These are phyloP conservation scores for Spialia ferax DNA, from an alignment of 2,888 invertebrate genomes.

Conservation along the genomic window DNA sequence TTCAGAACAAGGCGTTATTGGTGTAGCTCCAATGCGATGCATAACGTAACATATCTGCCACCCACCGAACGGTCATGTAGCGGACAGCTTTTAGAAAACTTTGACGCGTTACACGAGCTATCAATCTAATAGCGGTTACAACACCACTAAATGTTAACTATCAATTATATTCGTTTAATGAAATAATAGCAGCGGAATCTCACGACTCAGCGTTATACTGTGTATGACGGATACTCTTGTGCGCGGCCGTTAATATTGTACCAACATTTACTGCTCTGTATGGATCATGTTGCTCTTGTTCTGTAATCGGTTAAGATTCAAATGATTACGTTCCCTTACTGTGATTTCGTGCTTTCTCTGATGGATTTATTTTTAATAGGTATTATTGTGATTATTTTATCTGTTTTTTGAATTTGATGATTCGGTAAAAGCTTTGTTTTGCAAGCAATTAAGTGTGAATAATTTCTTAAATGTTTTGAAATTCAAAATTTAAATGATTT, in stretches of 20 bases:
- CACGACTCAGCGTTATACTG: constrained; percentile 61
- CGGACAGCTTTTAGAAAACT: constrained; percentile 52
- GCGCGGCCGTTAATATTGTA: constrained; percentile 34
- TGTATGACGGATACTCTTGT: constrained; percentile 49
- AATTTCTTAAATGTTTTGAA: too few relatives aligned
- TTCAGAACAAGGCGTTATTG: constrained; percentile 61
- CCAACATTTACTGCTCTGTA: constrained; percentile 35
- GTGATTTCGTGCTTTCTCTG: constrained; percentile 17
- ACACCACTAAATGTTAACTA: constrained; percentile 66
- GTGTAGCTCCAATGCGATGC: constrained; percentile 50
- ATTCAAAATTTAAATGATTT: too few relatives aligned
- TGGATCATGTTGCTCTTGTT: constrained; percentile 35
- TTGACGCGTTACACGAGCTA: constrained; percentile 73
- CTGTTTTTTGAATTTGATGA: background rate
- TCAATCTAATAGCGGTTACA: constrained; percentile 74
- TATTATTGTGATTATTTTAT: background rate
- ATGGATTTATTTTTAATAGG: constrained; percentile 13
- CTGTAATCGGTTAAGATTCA: constrained; percentile 22
- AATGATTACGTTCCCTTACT: constrained; percentile 3
- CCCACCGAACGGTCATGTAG: constrained; percentile 58
- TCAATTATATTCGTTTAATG: constrained; percentile 81
- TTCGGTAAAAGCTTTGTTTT: too few relatives aligned
- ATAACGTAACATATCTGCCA: constrained; percentile 55
- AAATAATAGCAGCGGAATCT: constrained; percentile 71
- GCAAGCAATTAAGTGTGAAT: too few relatives aligned